Conservation (phyloP, 2,888 invertebrate genomes). For the Vanessa cardui region DNA sequence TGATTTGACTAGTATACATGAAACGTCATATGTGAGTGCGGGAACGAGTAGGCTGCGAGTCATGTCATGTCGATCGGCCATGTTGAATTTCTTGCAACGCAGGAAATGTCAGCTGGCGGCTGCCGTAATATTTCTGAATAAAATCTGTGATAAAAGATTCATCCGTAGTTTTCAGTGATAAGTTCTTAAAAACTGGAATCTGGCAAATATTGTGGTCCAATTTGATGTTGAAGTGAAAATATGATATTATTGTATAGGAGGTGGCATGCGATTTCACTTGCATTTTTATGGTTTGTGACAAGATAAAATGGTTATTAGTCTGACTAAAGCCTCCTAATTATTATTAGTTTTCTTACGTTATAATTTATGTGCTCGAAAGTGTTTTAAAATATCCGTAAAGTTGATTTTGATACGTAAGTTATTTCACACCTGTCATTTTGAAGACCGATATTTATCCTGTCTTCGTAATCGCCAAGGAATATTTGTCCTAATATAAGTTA, state of each 20-base stretch:
- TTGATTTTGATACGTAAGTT: slow-evolving; percentile 50
- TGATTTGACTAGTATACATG: slow-evolving; percentile 24
- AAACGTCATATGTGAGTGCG: slow-evolving; percentile 74
- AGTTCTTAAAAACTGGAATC: slow-evolving; percentile 46
- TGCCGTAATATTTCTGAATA: slow-evolving; percentile 69
- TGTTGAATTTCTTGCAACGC: slow-evolving; percentile 82
- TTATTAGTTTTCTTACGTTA: slow-evolving; percentile 65
- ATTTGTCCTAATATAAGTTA: slow-evolving; percentile 50
- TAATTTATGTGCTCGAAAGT: slow-evolving; percentile 67
- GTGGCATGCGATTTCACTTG: slow-evolving; percentile 80
- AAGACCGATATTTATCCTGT: slow-evolving; percentile 52
- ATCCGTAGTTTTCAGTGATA: slow-evolving; percentile 56
- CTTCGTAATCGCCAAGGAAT: slow-evolving; percentile 53
- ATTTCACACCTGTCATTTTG: slow-evolving; percentile 61
- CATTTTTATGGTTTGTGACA: slow-evolving; percentile 80
- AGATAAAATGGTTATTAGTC: slow-evolving; percentile 71
- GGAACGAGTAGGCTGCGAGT: slow-evolving; percentile 46
- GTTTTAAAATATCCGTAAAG: slow-evolving; percentile 55
- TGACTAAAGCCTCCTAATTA: slow-evolving; percentile 62
- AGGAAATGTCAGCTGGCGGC: slow-evolving; percentile 83
- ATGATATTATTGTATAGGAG: slow-evolving; percentile 72
- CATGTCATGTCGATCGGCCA: slow-evolving; percentile 70
- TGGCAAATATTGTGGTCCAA: slow-evolving; percentile 49
- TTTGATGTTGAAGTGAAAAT: slow-evolving; percentile 64
- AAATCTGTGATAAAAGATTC: slow-evolving; percentile 67